Evolutionary conservation across 53 echinoderm and acorn worm species (phyloP).

Genomic region (Actinopyga echinites): DNA sequence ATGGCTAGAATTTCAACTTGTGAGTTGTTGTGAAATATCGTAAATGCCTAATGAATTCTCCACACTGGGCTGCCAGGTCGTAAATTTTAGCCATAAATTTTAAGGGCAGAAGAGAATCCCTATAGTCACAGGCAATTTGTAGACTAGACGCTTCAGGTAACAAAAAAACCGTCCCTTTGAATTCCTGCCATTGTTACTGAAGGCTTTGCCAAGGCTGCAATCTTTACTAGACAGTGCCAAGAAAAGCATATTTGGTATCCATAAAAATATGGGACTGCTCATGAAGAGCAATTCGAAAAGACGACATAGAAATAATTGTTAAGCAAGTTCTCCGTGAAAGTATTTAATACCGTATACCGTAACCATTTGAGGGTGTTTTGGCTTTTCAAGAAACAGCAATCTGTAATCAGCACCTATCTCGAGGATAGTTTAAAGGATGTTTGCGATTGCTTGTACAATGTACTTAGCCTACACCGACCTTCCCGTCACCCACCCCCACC

Average conservation of each 20-base stretch:
- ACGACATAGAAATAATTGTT: too few relatives aligned
- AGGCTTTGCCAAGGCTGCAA: not conserved
- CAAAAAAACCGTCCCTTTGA: not conserved
- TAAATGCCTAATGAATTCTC: conserved; percentile 27
- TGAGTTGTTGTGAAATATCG: conserved; percentile 20
- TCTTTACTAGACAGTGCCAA: not conserved
- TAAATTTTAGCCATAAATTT: conserved; percentile 14
- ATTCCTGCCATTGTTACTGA: conserved; percentile 1
- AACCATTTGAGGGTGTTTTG: too few relatives aligned
- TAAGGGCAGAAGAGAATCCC: not conserved
- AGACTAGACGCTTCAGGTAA: not conserved
- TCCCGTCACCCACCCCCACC: too few relatives aligned
- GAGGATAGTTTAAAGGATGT: too few relatives aligned
- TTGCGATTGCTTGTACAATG: too few relatives aligned
- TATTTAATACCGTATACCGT: too few relatives aligned
- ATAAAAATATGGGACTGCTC: conserved; percentile 18
- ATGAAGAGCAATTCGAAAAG: too few relatives aligned
- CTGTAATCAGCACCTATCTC: too few relatives aligned
- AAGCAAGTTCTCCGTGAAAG: too few relatives aligned
- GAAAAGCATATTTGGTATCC: conserved; percentile 10
- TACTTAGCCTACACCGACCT: too few relatives aligned
- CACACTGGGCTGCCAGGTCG: not conserved
- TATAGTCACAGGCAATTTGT: not conserved
- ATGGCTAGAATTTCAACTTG: not conserved
- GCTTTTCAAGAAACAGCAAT: too few relatives aligned